Percentiles rank a stretch among this genome's conserved stretches.
Evolutionary conservation across 2,797 vertebrate species (phyloP).

Genomic region (Pteropus rufus): DNA sequence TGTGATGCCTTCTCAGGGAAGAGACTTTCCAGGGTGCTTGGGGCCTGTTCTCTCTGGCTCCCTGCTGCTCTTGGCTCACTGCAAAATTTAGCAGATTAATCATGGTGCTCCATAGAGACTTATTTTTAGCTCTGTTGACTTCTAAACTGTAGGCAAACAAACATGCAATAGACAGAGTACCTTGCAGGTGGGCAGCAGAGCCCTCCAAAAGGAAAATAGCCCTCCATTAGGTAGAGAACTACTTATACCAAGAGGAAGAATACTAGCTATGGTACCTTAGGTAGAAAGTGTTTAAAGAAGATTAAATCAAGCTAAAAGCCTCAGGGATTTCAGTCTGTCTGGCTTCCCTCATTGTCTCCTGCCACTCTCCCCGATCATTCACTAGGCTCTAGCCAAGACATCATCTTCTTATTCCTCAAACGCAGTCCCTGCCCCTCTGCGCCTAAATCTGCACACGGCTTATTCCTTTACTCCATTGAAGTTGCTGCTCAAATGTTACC

Average conservation of each 20-base stretch:
- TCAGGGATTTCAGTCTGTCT: neutral
- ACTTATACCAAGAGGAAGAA: neutral
- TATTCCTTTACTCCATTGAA: neutral
- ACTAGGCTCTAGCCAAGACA: neutral
- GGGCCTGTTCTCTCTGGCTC: neutral
- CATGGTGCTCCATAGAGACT: neutral
- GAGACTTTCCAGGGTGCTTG: neutral
- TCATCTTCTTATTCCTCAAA: neutral
- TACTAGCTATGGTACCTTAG: no score
- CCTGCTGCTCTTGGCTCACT: neutral
- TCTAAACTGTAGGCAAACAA: neutral
- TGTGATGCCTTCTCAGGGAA: constrained; percentile 34
- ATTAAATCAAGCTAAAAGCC: neutral
- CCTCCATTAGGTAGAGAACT: neutral
- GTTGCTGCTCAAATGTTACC: neutral
- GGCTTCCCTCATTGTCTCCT: neutral
- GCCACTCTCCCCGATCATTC: neutral
- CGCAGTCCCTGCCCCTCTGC: neutral
- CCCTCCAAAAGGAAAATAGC: neutral
- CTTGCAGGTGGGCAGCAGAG: neutral
- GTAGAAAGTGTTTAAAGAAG: neutral
- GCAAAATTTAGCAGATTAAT: constrained; percentile 30
- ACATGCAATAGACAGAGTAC: neutral
- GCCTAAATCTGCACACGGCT: neutral
- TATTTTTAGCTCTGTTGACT: constrained; percentile 13